These are phyloP conservation scores for Gryllus longicercus DNA, from an alignment of 2,888 invertebrate genomes.

Conservation along the genomic window DNA sequence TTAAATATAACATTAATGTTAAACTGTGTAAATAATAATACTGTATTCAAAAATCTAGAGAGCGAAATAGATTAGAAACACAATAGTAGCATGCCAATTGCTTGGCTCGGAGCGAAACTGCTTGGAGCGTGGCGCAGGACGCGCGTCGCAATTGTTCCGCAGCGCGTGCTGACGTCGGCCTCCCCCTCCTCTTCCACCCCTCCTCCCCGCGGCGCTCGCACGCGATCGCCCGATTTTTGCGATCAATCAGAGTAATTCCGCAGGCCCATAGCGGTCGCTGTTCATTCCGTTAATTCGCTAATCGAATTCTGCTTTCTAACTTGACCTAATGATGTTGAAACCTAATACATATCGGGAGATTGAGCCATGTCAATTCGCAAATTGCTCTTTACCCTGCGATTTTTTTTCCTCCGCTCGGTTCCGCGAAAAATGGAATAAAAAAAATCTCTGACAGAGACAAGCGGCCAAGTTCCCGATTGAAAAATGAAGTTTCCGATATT, in stretches of 20 bases:
- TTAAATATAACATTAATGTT: no score
- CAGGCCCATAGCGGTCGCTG: background rate
- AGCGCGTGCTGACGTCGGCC: background rate
- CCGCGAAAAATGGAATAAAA: background rate
- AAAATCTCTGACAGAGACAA: slow-evolving; percentile 10
- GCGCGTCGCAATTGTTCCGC: background rate
- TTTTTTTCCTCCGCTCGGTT: background rate
- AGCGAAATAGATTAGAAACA: no score
- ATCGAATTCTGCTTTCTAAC: slow-evolving; percentile 17
- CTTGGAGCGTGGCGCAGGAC: background rate
- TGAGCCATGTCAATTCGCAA: slow-evolving; percentile 17
- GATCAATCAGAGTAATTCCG: background rate
- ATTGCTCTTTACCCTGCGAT: background rate
- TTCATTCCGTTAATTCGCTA: background rate
- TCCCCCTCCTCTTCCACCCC: background rate
- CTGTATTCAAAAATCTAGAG: no score
- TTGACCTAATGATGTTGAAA: slow-evolving; percentile 17
- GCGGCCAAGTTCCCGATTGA: slow-evolving; percentile 17
- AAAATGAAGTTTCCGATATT: slow-evolving; percentile 17
- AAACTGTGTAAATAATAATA: no score
- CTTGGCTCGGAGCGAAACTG: no score
- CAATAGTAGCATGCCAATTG: no score
- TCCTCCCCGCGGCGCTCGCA: background rate
- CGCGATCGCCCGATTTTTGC: slow-evolving; percentile 9
- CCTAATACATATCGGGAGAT: slow-evolving; percentile 1